Conservation (phyloP, 2,113 vertebrate genomes). For the Trogon surrucura region DNA sequence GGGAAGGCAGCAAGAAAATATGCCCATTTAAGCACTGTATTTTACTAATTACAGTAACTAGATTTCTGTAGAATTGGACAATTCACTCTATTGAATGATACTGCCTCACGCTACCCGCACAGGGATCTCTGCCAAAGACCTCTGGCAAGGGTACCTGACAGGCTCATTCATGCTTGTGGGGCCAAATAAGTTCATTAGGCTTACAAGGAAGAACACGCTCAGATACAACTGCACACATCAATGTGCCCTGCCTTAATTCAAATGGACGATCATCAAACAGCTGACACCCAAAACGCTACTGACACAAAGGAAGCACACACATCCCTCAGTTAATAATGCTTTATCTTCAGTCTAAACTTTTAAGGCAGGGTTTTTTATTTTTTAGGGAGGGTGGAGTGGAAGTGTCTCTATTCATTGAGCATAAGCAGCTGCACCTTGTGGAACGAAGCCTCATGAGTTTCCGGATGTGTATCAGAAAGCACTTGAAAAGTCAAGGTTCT, state of each 20-base stretch:
- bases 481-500: background rate
- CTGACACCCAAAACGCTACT: background rate
- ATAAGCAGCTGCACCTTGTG: background rate
- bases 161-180: background rate
- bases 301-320: background rate
- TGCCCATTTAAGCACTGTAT: background rate
- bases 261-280: background rate
- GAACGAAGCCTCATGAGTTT: background rate
- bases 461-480: background rate
- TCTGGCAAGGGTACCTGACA: constrained; percentile 1
- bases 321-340: background rate
- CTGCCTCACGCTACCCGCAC: background rate
- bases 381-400: too few relatives aligned
- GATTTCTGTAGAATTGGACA: background rate
- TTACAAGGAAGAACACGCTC: constrained; percentile 1
- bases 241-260: background rate
- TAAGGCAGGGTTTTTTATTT: background rate
- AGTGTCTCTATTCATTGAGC: background rate
- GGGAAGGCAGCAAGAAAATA: background rate
- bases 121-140: background rate
- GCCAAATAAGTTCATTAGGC: background rate
- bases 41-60: background rate
- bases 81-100: background rate
- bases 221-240: background rate
- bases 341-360: background rate